Percentiles rank a stretch among this genome's conserved stretches.
Evolutionary conservation across 2,113 vertebrate genomes (phyloP).

Genomic region (Xerus inauris): DNA sequence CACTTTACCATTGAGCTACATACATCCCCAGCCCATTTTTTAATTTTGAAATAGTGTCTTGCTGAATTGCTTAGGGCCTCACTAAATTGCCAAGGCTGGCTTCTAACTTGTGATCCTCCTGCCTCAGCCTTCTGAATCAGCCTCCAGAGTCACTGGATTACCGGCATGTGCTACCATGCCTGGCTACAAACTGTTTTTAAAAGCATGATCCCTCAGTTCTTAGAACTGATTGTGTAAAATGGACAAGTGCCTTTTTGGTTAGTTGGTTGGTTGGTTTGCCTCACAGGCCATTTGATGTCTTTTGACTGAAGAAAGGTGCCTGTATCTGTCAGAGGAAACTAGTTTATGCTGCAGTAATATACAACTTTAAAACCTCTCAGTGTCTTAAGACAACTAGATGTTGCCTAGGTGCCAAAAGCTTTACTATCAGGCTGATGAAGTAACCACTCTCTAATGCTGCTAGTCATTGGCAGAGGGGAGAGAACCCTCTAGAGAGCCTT

Average conservation of each 20-base stretch:
- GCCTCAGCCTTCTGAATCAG: too few relatives aligned
- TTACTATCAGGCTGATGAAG: not conserved
- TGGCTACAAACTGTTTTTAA: not conserved
- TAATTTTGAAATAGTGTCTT: too few relatives aligned
- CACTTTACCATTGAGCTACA: too few relatives aligned
- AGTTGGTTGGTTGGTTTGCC: not conserved
- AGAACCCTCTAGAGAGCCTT: not conserved
- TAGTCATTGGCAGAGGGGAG: not conserved
- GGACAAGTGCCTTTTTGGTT: not conserved
- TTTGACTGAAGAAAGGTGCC: not conserved
- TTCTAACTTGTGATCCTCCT: too few relatives aligned
- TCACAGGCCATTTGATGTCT: not conserved
- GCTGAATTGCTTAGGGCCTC: too few relatives aligned
- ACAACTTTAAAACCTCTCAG: not conserved
- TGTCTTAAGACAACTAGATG: not conserved
- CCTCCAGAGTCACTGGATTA: too few relatives aligned
- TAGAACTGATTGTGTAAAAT: constrained; percentile 14
- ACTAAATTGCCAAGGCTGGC: too few relatives aligned
- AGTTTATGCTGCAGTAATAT: not conserved
- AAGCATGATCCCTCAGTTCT: not conserved
- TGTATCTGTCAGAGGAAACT: not conserved
- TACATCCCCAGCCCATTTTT: too few relatives aligned
- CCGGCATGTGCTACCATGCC: too few relatives aligned
- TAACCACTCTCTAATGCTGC: not conserved
- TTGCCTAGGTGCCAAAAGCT: not conserved